Conservation (phyloP, 2,797 vertebrate genomes). For the Pseudopleuronectes americanus region DNA sequence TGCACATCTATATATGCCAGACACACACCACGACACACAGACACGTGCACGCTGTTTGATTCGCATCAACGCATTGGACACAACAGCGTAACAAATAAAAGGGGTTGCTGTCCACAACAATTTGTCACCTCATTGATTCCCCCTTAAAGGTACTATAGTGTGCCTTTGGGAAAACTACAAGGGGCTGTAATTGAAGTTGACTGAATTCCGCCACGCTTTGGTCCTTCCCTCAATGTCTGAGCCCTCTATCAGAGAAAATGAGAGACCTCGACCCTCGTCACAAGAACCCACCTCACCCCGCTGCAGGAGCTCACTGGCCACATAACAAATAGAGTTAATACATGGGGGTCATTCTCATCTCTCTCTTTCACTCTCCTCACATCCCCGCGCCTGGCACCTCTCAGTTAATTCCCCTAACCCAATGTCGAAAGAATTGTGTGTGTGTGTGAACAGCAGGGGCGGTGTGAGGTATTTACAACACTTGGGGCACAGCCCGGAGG, state of each 20-base stretch:
- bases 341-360: slow-evolving; percentile 72
- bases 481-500: slow-evolving; percentile 36
- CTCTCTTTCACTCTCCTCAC: slow-evolving; percentile 47
- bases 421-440: slow-evolving; percentile 58
- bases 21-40: slow-evolving; percentile 26
- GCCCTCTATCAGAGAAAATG: slow-evolving; percentile 74
- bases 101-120: slow-evolving; percentile 78
- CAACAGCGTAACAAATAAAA: slow-evolving; percentile 74
- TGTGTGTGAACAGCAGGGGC: slow-evolving; percentile 43
- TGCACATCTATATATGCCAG: slow-evolving; percentile 55
- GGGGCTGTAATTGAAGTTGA: slow-evolving; percentile 78
- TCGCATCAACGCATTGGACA: slow-evolving; percentile 52
- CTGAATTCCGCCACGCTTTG: slow-evolving; percentile 73
- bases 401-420: slow-evolving; percentile 65
- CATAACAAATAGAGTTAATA: slow-evolving; percentile 70
- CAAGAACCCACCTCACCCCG: slow-evolving; percentile 53
- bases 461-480: slow-evolving; percentile 54
- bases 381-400: slow-evolving; percentile 46
- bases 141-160: slow-evolving; percentile 76
- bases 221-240: slow-evolving; percentile 71
- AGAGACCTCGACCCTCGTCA: slow-evolving; percentile 71
- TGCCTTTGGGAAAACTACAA: slow-evolving; percentile 77
- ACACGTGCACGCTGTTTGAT: slow-evolving; percentile 35
- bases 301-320: slow-evolving; percentile 46
- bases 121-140: slow-evolving; percentile 84